Evolutionary conservation across 2,113 vertebrate species (phyloP).

Genomic region (Cricetomys ansorgei): DNA sequence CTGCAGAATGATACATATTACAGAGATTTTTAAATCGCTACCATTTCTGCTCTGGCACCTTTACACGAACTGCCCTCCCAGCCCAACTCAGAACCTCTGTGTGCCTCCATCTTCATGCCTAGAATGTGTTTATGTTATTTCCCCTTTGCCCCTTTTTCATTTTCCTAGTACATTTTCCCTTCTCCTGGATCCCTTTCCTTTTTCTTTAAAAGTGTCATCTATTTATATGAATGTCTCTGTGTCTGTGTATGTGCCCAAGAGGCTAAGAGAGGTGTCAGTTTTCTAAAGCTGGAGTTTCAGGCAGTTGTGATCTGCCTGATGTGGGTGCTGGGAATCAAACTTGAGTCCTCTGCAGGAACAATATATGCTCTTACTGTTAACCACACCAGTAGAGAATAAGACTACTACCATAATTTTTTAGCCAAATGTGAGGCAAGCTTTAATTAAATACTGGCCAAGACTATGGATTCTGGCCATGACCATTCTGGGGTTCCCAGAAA

Average conservation of each 20-base stretch:
- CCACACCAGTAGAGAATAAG: too few species aligned
- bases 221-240: neutral
- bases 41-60: neutral
- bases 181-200: neutral
- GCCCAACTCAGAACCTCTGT: fast-evolving
- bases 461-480: too few species aligned
- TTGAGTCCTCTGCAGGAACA: neutral
- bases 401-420: too few species aligned
- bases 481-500: too few species aligned
- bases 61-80: neutral
- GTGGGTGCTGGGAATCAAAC: neutral
- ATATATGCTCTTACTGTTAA: too few species aligned
- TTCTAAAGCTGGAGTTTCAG: neutral
- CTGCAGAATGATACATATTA: neutral
- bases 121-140: neutral
- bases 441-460: too few species aligned
- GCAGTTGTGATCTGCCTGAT: neutral
- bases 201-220: neutral
- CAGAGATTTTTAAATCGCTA: fast-evolving
- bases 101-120: neutral
- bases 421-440: too few species aligned
- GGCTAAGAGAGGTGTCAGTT: neutral
- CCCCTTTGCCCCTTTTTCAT: neutral
- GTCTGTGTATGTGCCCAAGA: neutral
- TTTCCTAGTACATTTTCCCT: neutral